Conservation (phyloP, 1,140 invertebrate genomes). For the Cotesia vestalis region DNA sequence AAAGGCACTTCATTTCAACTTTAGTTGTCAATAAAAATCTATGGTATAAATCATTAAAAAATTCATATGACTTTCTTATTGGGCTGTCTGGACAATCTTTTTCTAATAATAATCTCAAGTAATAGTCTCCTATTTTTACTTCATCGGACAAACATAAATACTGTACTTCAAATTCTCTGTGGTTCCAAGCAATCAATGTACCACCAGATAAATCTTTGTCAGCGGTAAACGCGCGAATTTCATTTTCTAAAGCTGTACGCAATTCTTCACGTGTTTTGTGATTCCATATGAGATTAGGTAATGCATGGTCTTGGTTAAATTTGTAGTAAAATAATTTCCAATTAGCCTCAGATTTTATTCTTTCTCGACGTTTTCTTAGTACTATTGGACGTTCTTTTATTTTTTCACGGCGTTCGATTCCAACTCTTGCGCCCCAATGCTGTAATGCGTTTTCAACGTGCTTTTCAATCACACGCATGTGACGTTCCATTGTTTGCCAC, state of each 20-base stretch:
- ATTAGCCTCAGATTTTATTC: conserved; percentile 92
- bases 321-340: conserved; percentile 95
- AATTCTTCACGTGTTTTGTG: conserved; percentile 98
- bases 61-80: conserved; percentile 92
- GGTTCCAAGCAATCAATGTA: conserved; percentile 94
- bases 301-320: conserved; percentile 92
- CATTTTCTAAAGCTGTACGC: conserved; percentile 90
- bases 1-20: conserved; percentile 94
- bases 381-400: conserved; percentile 83
- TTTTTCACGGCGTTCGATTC: conserved; percentile 73
- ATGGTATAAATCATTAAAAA: conserved; percentile 99
- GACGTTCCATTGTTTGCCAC: conserved; percentile 76
- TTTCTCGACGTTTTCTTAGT: conserved; percentile 86
- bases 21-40: conserved; percentile 92
- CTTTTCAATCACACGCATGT: conserved; percentile 81
- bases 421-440: conserved; percentile 87
- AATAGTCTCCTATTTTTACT: conserved; percentile 99
- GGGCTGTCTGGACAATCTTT: conserved; percentile 87
- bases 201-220: conserved; percentile 89
- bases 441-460: conserved; percentile 82
- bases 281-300: conserved; percentile 99
- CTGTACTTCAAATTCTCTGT: conserved; percentile 94
- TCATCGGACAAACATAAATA: conserved; percentile 95
- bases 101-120: conserved; percentile 92
- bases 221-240: conserved; percentile 87